phyloP scores from a whole-genome alignment of 2,888 invertebrate species.

The Cryptocephalus primarius region DNA sequence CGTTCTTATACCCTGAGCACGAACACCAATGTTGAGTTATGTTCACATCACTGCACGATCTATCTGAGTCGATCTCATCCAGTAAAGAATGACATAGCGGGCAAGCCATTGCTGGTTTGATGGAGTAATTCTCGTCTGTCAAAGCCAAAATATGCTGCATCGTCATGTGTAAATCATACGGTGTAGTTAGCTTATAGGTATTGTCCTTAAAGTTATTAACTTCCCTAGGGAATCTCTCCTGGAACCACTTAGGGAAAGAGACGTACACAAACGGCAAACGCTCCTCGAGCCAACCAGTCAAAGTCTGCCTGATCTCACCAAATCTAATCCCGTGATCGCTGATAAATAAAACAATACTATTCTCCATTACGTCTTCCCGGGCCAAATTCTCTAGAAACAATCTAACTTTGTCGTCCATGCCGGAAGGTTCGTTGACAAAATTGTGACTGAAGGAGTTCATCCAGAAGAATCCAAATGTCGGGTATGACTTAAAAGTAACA shows the following conservation, averaged over 20 bases:
- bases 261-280: slow-evolving; percentile 64
- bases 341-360: slow-evolving; percentile 59
- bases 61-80: slow-evolving; percentile 42
- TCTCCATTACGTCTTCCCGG: slow-evolving; percentile 44
- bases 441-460: slow-evolving; percentile 60
- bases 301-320: slow-evolving; percentile 54
- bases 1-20: slow-evolving; percentile 48
- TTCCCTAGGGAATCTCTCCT: slow-evolving; percentile 38
- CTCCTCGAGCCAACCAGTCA: slow-evolving; percentile 69
- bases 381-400: slow-evolving; percentile 49
- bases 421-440: slow-evolving; percentile 52
- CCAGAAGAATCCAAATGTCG: slow-evolving; percentile 72
- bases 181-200: slow-evolving; percentile 56
- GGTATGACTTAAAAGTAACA: slow-evolving; percentile 34
- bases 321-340: slow-evolving; percentile 75
- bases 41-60: slow-evolving; percentile 57
- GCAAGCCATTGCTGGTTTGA: slow-evolving; percentile 43
- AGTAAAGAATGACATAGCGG: slow-evolving; percentile 56
- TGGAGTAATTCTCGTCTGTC: slow-evolving; percentile 17
- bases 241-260: slow-evolving; percentile 53
- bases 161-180: slow-evolving; percentile 67
- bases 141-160: slow-evolving; percentile 47
- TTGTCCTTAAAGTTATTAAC: slow-evolving; percentile 49
- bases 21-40: slow-evolving; percentile 67
- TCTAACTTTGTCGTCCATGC: slow-evolving; percentile 53